These are phyloP conservation scores for Seira musarum DNA, from an alignment of 2,888 invertebrate genomes.

Conservation along the genomic window DNA sequence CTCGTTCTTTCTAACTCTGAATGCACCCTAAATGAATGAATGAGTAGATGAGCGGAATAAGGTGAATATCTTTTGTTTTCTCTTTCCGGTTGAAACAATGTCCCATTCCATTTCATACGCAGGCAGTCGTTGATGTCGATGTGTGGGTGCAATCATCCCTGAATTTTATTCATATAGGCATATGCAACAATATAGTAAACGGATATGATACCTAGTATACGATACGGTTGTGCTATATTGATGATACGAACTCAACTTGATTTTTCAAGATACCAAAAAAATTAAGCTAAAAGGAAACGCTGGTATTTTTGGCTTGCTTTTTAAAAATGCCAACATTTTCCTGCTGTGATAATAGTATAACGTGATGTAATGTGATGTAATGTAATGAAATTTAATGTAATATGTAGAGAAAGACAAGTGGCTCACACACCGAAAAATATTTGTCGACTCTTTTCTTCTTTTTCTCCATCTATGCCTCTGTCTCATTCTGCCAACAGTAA, in stretches of 20 bases:
- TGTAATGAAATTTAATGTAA: conserved; percentile 54
- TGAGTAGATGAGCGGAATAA: conserved; percentile 34
- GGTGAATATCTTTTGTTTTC: conserved; percentile 32
- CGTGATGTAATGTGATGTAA: conserved; percentile 58
- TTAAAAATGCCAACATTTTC: conserved; percentile 49
- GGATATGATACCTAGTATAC: no score
- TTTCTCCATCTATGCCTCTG: neutral
- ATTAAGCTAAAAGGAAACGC: neutral
- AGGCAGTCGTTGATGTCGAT: no score
- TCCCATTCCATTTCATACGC: no score
- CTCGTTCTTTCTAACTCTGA: no score
- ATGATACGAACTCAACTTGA: neutral
- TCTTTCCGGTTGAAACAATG: no score
- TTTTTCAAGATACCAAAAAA: neutral
- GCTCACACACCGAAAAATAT: conserved; percentile 47
- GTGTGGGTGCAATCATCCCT: no score
- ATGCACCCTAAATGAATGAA: conserved; percentile 52
- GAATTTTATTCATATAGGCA: no score
- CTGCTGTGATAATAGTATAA: conserved; percentile 57
- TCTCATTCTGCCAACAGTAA: conserved; percentile 42
- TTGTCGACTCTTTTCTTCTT: conserved; percentile 41
- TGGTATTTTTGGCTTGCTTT: conserved; percentile 32
- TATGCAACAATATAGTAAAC: no score
- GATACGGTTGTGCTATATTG: neutral
- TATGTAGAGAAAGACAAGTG: conserved; percentile 49